A percentile compares a stretch with the other conserved stretches of the same genome.
Evolutionary conservation across 2,113 vertebrate species (phyloP).

Genomic region (Oreochromis tanganicae): DNA sequence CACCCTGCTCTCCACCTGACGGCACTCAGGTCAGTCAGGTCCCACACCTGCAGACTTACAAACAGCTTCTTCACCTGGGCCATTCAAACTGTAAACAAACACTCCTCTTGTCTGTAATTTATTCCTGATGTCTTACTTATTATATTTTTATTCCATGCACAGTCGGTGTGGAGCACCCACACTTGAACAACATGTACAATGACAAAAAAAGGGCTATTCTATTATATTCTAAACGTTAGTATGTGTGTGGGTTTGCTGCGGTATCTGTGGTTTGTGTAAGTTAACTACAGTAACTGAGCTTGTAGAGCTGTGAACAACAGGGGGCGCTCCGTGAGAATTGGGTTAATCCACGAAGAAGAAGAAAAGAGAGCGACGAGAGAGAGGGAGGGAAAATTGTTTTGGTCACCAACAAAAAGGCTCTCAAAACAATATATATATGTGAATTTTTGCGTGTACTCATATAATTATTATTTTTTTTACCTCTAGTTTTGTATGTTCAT

Average conservation of each 20-base stretch:
- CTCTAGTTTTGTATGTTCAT: too few relatives aligned
- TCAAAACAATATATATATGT: too few relatives aligned
- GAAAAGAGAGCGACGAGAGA: neutral
- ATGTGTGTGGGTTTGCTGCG: neutral
- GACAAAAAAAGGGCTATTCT: neutral
- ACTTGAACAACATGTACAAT: neutral
- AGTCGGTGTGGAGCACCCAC: neutral
- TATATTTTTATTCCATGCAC: neutral
- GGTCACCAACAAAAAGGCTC: neutral
- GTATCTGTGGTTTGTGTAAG: neutral
- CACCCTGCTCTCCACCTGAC: neutral
- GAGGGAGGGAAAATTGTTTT: neutral
- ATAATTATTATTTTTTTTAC: too few relatives aligned
- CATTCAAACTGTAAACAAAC: neutral
- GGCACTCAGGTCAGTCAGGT: neutral
- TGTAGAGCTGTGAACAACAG: neutral
- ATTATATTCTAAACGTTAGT: neutral
- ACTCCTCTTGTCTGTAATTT: neutral
- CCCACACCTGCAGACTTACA: neutral
- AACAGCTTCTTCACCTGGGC: neutral
- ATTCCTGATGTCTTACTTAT: neutral
- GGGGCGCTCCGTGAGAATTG: neutral
- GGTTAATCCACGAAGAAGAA: neutral
- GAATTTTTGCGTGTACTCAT: too few relatives aligned
- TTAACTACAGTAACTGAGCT: neutral